These are phyloP conservation scores for Prunella fulvescens DNA, from an alignment of 2,113 vertebrate species.

Conservation along the genomic window DNA sequence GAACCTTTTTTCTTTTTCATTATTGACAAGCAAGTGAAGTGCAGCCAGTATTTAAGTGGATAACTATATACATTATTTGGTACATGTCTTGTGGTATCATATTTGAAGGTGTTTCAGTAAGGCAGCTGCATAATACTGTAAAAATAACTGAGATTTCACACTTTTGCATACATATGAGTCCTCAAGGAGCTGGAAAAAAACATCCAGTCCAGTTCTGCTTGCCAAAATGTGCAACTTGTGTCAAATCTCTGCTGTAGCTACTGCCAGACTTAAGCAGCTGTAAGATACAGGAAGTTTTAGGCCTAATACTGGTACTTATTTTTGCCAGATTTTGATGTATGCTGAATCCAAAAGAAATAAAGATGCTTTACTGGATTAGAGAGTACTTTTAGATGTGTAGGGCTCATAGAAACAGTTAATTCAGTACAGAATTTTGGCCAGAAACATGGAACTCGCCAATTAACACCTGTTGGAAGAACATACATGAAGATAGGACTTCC, in stretches of 20 bases:
- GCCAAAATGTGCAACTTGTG: not conserved
- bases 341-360: not conserved
- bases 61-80: not conserved
- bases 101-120: not conserved
- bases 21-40: not conserved
- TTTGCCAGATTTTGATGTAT: not conserved
- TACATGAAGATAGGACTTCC: accelerated
- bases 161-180: not conserved
- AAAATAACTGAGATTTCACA: not conserved
- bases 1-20: not conserved
- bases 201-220: not conserved
- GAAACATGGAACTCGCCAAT: not conserved
- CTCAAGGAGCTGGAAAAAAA: not conserved
- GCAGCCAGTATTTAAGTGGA: not conserved
- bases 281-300: not conserved
- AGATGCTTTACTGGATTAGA: not conserved
- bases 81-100: not conserved
- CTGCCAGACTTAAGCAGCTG: not conserved
- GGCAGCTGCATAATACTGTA: not conserved
- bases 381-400: not conserved
- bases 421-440: not conserved
- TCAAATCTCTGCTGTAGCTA: not conserved
- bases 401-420: not conserved
- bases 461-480: not conserved
- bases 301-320: not conserved